Base-by-base conservation (phyloP, 1,140 invertebrate species). In the Portunus trituberculatus region DNA sequence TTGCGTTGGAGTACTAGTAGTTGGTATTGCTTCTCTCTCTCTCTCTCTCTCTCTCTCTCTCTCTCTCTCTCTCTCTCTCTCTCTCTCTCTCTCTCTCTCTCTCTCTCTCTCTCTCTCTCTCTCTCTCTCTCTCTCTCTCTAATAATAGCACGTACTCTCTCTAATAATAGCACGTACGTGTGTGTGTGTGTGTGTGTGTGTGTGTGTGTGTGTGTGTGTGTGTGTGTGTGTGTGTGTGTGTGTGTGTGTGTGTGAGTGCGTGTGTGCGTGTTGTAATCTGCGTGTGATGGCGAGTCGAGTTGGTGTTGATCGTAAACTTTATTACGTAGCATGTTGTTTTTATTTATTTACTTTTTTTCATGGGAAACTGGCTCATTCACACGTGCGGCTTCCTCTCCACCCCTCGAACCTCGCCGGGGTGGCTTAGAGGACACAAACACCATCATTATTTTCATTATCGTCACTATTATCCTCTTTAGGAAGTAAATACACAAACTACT, bases 31-130 rank as follows among this genome's bases (percentile, higher is more conserved):
- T 25, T 76, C 67, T 76, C 67, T 76, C 67, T 76, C 67, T 76
- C 67, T 76, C 67, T 76, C 67, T 76, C 67, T 76, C 67, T 76
- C 67, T 76, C 67, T 76, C 67, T 76, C 67, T 76, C 67, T 76
- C 67, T 76, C 67, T 76, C 67, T 76, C 67, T 76, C 67, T 76
- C 67, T 76, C 67, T 76, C 67, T 76, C 67, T 76, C 67, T 76
- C 67, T 76, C 67, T 76, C 67, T 76, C 67, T 76, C 67, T 76
- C 67, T 76, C 67, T 76, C 67, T 76, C 67, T 76, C 67, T 76
- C 67, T 76, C 67, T 76, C 67, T 76, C 67, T 76, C 67, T 76
- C 67, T 76, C 67, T 76, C 59, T 25, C 59, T 25, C 20, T 20
- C 20, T 52, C 59, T 25, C 10, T 20, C n/a, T n/a, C n/a, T n/a